phyloP scores from a whole-genome alignment of 2,797 vertebrate genomes.

The Lerista edwardsae region DNA sequence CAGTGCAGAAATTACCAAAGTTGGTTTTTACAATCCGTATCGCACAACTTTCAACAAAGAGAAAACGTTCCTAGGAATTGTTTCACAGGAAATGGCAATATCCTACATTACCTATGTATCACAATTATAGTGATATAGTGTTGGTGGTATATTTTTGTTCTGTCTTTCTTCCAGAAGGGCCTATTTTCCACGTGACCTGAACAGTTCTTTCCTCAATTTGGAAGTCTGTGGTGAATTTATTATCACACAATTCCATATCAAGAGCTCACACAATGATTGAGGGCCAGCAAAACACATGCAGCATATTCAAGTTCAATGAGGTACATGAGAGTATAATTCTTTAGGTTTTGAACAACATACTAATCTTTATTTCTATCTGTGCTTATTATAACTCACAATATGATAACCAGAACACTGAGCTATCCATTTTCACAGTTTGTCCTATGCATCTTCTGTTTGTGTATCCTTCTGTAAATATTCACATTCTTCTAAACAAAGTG shows the following conservation, averaged over 20 bases:
- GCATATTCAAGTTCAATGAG: neutral
- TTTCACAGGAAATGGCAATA: neutral
- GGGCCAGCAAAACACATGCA: neutral
- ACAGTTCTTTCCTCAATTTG: neutral
- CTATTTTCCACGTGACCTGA: neutral
- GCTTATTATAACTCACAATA: neutral
- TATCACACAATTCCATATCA: neutral
- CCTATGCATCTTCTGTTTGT: neutral
- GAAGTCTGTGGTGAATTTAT: neutral
- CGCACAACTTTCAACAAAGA: neutral
- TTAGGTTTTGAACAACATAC: neutral
- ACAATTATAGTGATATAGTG: neutral
- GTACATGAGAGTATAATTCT: neutral
- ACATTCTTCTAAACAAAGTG: slow-evolving; percentile 3
- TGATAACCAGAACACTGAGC: neutral
- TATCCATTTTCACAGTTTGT: neutral
- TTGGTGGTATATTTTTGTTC: neutral
- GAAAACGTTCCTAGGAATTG: neutral
- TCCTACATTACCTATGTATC: neutral
- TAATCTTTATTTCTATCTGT: neutral
- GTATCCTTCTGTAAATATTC: neutral
- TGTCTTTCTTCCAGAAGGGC: neutral
- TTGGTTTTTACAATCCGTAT: neutral
- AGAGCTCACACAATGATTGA: too few relatives aligned
- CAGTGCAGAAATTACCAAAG: neutral